Base-by-base conservation (phyloP, 2,888 invertebrate species). In the Patella pellucida region DNA sequence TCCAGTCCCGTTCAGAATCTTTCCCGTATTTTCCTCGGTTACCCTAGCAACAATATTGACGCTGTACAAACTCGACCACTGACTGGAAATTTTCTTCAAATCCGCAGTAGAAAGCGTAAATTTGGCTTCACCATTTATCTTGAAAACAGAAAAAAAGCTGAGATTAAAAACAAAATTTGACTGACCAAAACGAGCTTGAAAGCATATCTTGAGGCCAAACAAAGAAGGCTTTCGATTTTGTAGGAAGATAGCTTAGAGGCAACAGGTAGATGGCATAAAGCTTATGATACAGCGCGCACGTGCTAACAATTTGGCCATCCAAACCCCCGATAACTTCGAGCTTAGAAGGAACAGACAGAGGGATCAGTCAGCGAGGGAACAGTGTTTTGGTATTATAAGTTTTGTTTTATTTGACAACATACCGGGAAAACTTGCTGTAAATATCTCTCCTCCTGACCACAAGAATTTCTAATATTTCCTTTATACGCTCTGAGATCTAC, bases 1-100 rank as follows among this genome's bases (percentile, higher is more conserved):
- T 0, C 94, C 92, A 0, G 95, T 93, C 23, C 94, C 94, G 89
- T 96, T 96, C 89, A 97, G 95, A 84, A 95, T 93, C 71, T 96
- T 93, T 41, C 95, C 93, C 2, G 97, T 98, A 82, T 96, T 93
- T 73, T 94, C 94, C 92, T 98, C 98, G 90, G 97, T 97, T 5
- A 98, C 94, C 2, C 95, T 94, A 0, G 96, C 97, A 88, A 96
- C 73, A 31, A 79, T 70, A 1, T 52, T 50, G 1, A 73, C 54
- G 9, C 16, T 68, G 14, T 50, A 70, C 41, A 27, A 52, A 23
- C 11, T 7, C 12, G 7, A n/a, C 7, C 62, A 41, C n/a, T 76
- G 68, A 27, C 50, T 41, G 5, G 41, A 51, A 5, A 74, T 23
- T 31, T 52, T 74, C 69, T 68, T 62, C 11, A 76, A 68, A 16